Base-by-base conservation (phyloP, 2,888 invertebrate genomes). In the Desoria tigrina region DNA sequence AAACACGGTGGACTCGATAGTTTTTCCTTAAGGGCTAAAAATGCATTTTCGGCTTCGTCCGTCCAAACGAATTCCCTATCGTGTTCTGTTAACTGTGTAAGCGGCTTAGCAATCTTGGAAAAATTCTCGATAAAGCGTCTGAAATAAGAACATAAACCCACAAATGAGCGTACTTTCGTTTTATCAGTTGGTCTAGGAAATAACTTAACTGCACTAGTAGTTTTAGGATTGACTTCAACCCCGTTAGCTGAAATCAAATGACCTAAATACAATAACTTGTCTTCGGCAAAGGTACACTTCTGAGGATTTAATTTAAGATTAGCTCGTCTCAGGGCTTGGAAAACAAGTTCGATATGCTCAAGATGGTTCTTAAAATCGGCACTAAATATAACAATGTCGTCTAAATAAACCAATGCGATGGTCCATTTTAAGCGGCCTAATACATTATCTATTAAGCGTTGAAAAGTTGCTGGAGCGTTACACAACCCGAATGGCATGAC, bases 221-320 rank as follows among this genome's bases (percentile, higher is more conserved):
- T 61, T 7, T 28, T 45, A 16, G 56, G 50, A 42, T 65, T 61
- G 14, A 32, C 53, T n/a, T 2, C 2, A 1, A 64, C 42, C 2
- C 57, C 61, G 2, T 50, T 16, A 1, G 6, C 2, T 18, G 61
- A 37, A 2, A 66, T 37, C n/a, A 61, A 53, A 37, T 58, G 57
- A 23, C 66, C 61, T 42, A 66, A 28, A 7, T 51, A 4, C 1
- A 32, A 2, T n/a, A 53, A 14, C 27, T 45, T 45, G 18, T 62
- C 28, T 18, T 65, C 54, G 2, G 73, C 73, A 64, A 78, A 78
- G 18, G 67, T 50, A 62, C 78, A 79, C 69, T 66, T 66, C 2
- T 18, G 2, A 1, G 60, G 45, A 14, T 42, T 50, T 1, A 65
- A 14, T 28, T 56, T 61, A 18, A 65, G 24, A 14, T 58, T 37